Evolutionary conservation across 1,140 invertebrate species (phyloP).

Genomic region (Theocolax elegans): DNA sequence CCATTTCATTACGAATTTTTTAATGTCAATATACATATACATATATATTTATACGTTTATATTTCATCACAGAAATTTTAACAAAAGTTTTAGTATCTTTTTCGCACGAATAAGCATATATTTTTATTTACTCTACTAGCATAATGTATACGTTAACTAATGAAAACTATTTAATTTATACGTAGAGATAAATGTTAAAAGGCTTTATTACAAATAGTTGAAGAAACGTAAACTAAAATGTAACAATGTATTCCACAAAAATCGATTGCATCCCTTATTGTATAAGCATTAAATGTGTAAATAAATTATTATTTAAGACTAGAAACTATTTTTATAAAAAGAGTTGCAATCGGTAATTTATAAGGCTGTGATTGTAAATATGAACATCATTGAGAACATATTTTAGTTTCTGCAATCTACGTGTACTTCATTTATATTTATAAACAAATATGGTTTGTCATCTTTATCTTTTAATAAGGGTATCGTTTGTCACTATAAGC

Average conservation of each 20-base stretch:
- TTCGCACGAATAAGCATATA: not conserved
- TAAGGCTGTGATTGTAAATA: slow-evolving; percentile 24
- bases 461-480: too few species aligned
- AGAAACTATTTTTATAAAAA: not conserved
- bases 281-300: not conserved
- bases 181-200: not conserved
- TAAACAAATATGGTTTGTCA: too few species aligned
- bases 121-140: not conserved
- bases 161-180: not conserved
- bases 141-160: too few species aligned
- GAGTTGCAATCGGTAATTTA: not conserved
- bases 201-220: not conserved
- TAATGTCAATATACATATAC: not conserved
- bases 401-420: not conserved
- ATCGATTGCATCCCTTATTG: not conserved
- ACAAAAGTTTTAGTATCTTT: not conserved
- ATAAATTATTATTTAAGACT: not conserved
- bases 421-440: not conserved
- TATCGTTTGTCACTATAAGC: too few species aligned
- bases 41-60: too few species aligned
- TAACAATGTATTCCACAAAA: not conserved
- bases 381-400: not conserved
- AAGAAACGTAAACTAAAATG: not conserved
- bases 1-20: slow-evolving; percentile 1
- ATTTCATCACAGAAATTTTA: not conserved